phyloP scores from a whole-genome alignment of 1,140 invertebrate species.

The Manduca sexta region DNA sequence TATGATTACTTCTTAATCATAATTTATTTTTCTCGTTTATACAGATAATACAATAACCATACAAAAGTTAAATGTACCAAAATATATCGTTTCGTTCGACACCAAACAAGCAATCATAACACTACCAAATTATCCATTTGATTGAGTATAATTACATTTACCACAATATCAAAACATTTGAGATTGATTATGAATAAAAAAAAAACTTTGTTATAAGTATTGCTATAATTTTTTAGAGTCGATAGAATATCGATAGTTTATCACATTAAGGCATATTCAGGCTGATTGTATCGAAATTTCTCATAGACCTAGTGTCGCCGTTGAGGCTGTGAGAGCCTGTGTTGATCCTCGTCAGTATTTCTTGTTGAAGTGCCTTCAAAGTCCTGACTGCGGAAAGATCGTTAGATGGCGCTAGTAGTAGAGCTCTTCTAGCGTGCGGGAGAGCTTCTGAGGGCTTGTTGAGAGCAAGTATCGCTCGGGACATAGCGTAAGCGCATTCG shows the following conservation, averaged over 20 bases:
- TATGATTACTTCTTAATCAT: too few species aligned
- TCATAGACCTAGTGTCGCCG: conserved; percentile 44
- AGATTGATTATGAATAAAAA: too few species aligned
- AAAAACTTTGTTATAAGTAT: too few species aligned
- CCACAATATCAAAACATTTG: too few species aligned
- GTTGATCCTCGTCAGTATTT: conserved; percentile 53
- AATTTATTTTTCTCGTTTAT: too few species aligned
- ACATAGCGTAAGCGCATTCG: conserved; percentile 93
- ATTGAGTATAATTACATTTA: conserved; percentile 1
- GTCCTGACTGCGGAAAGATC: conserved; percentile 50
- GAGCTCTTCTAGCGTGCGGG: conserved; percentile 71
- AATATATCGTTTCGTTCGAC: neutral
- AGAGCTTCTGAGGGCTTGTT: conserved; percentile 71
- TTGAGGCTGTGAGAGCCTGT: conserved; percentile 42
- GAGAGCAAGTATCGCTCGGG: conserved; percentile 87
- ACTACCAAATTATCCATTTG: neutral
- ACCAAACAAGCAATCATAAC: neutral
- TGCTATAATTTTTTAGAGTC: too few species aligned
- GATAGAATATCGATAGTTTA: neutral
- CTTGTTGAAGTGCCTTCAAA: conserved; percentile 49
- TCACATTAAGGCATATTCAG: conserved; percentile 52
- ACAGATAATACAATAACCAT: too few species aligned
- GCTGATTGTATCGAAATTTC: conserved; percentile 59
- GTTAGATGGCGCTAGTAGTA: conserved; percentile 51
- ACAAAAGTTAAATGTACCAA: neutral